phyloP scores from a whole-genome alignment of 2,113 vertebrate genomes.

The Beaufortia kweichowensis region DNA sequence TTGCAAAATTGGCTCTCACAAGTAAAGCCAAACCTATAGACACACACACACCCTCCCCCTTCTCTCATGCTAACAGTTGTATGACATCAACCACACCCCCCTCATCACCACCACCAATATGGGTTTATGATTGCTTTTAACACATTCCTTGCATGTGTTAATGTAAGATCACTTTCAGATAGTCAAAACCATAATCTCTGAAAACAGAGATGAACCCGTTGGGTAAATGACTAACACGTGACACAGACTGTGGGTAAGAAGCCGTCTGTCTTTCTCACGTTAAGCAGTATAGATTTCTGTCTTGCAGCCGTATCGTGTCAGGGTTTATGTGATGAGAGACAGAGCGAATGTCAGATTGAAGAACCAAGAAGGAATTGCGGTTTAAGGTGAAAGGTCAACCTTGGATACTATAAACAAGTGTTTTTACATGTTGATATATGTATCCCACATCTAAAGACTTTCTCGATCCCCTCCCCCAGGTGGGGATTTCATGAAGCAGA shows the following conservation, averaged over 20 bases:
- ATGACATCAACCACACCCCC: neutral
- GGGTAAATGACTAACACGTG: constrained; percentile 41
- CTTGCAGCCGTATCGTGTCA: constrained; percentile 65
- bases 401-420: neutral
- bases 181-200: neutral
- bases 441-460: neutral
- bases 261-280: constrained; percentile 65
- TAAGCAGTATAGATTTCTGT: constrained; percentile 63
- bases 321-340: constrained; percentile 59
- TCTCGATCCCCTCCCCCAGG: neutral
- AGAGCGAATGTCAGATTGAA: constrained; percentile 8
- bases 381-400: neutral
- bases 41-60: neutral
- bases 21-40: neutral
- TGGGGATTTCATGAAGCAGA: neutral
- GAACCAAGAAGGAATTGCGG: neutral
- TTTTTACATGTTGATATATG: neutral
- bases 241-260: constrained; percentile 61
- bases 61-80: constrained; percentile 8
- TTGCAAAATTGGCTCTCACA: neutral
- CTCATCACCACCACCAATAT: neutral
- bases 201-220: neutral
- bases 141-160: constrained; percentile 29
- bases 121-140: constrained; percentile 26
- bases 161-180: constrained; percentile 16